Conservation (phyloP, 2,113 vertebrate species). For the Nothobranchius kuhntae region DNA sequence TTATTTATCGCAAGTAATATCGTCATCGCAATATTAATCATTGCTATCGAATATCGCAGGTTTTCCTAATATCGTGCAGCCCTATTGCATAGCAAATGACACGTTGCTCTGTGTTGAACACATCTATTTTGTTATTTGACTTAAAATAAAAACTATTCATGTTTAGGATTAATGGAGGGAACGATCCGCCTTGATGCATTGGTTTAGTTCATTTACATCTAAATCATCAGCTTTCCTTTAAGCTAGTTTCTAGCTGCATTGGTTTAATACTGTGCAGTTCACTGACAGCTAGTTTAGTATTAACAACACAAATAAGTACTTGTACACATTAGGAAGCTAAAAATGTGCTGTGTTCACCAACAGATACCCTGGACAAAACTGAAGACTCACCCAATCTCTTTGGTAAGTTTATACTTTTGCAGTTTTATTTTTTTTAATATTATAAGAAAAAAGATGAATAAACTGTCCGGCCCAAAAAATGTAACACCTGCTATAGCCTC, state of each 20-base stretch:
- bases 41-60: too few species aligned
- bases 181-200: slow-evolving; percentile 7
- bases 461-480: too few species aligned
- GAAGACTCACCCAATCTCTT: slow-evolving; percentile 93
- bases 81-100: background rate
- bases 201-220: slow-evolving; percentile 8
- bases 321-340: too few species aligned
- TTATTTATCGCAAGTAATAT: too few species aligned
- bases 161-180: slow-evolving; percentile 28
- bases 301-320: background rate
- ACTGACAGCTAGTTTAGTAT: background rate
- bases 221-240: background rate
- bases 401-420: slow-evolving; percentile 81
- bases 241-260: background rate
- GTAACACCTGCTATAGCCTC: too few species aligned
- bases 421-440: background rate
- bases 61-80: too few species aligned
- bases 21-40: too few species aligned
- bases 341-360: slow-evolving; percentile 39
- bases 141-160: slow-evolving; percentile 22
- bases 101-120: background rate
- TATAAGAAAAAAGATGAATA: background rate
- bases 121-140: slow-evolving; percentile 26
- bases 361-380: slow-evolving; percentile 99
- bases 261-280: too few species aligned